Percentiles rank a stretch among this genome's conserved stretches.
Conservation (phyloP, 2,113 vertebrate species). For the Scortum barcoo region DNA sequence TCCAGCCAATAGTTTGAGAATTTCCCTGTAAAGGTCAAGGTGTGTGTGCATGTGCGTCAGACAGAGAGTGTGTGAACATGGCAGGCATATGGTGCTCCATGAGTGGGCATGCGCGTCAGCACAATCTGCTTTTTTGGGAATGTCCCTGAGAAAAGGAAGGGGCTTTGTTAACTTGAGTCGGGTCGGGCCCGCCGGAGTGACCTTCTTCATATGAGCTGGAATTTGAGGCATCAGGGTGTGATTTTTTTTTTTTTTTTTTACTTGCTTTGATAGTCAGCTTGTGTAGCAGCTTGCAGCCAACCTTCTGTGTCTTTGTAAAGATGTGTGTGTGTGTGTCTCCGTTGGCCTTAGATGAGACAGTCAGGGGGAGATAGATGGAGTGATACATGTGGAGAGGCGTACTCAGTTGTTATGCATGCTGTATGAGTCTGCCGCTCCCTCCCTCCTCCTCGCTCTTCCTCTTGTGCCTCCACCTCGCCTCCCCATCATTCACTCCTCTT, state of each 20-base stretch:
- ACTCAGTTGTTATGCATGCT: slow-evolving; percentile 68
- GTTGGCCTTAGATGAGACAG: slow-evolving; percentile 59
- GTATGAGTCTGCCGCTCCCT: slow-evolving; percentile 61
- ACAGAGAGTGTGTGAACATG: slow-evolving; percentile 32
- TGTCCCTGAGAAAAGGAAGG: slow-evolving; percentile 53
- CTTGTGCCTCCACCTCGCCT: slow-evolving; percentile 24
- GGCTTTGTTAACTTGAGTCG: slow-evolving; percentile 49
- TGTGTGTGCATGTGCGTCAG: slow-evolving; percentile 20
- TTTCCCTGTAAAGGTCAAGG: slow-evolving; percentile 58
- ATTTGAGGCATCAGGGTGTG: slow-evolving; percentile 46
- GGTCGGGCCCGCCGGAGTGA: slow-evolving; percentile 39
- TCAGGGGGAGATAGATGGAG: slow-evolving; percentile 59
- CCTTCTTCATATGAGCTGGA: slow-evolving; percentile 58
- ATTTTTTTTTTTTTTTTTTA: slow-evolving; percentile 28
- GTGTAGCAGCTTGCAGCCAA: slow-evolving; percentile 63
- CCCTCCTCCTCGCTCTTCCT: slow-evolving; percentile 28
- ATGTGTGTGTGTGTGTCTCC: slow-evolving; percentile 29
- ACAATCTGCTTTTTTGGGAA: slow-evolving; percentile 41
- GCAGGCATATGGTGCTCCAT: slow-evolving; percentile 33
- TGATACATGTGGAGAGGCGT: slow-evolving; percentile 61
- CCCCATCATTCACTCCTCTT: slow-evolving; percentile 76
- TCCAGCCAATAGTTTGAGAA: slow-evolving; percentile 31
- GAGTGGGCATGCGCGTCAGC: slow-evolving; percentile 51
- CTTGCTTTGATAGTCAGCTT: slow-evolving; percentile 61
- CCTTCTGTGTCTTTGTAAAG: slow-evolving; percentile 61